Base-by-base conservation (phyloP, 2,797 vertebrate genomes). In the Mionectes olivaceus region DNA sequence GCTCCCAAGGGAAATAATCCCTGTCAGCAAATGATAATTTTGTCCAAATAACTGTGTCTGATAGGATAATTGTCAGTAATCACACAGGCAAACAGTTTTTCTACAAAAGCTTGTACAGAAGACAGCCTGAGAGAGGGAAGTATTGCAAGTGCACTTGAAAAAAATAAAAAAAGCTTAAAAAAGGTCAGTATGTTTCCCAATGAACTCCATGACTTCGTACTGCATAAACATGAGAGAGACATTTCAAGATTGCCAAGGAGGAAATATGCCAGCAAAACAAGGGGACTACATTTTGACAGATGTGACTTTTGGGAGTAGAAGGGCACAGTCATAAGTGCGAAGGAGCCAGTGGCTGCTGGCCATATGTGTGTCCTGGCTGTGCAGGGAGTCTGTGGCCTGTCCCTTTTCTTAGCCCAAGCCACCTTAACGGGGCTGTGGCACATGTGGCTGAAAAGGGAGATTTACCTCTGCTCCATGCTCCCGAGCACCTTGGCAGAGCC, bases 251-350 rank as follows among this genome's bases (percentile, higher is more conserved):
- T 23, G n/a, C 27, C 4, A 5, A 44, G 64, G 63, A 84, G 43
- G 55, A 89, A 77, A 60, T n/a, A 24, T 0, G 1, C 32, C 67
- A 81, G 59, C 49, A 60, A 61, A 80, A 39, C 32, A 22, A 5
- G 5, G 33, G 49, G 33, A 11, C 21, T 77, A 0, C 3, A 49
- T 43, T 69, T 75, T 69, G 71, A 6, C 21, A 59, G 82, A 4
- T 44, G 43, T 46, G 27, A 39, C 11, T 59, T 77, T 16, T 21
- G 43, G 33, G 73, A 70, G 19, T 4, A 11, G 52, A 47, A 44
- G 27, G 44, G 28, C 15, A 30, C 15, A 23, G 43, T 15, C 0
- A 1, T 41, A 3, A 33, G 43, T 25, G 50, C 68, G 16, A 0
- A 83, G 47, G 19, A 43, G 41, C 21, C 49, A 4, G 53, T 5